phyloP scores from a whole-genome alignment of 1,140 invertebrate genomes.

The Drosophila pseudoobscura region DNA sequence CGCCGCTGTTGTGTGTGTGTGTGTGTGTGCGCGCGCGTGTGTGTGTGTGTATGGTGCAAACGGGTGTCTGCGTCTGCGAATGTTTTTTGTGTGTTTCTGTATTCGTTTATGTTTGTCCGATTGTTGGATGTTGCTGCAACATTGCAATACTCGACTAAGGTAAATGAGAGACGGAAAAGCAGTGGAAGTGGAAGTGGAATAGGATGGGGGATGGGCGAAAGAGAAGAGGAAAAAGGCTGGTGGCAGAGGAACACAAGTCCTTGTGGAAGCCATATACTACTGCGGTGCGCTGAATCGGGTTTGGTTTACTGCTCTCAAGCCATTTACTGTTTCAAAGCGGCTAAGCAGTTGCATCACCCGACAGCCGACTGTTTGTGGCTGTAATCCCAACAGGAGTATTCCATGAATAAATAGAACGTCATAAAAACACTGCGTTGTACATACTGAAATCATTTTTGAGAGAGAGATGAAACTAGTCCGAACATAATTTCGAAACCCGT shows the following conservation, averaged over 20 bases:
- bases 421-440: too few species aligned
- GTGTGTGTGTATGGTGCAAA: conserved; percentile 7
- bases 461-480: too few species aligned
- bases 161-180: background rate
- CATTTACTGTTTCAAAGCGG: too few species aligned
- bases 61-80: conserved; percentile 32
- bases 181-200: background rate
- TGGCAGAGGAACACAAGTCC: conserved; percentile 12
- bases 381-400: too few species aligned
- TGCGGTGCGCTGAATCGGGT: conserved; percentile 11
- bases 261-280: conserved; percentile 48
- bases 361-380: too few species aligned
- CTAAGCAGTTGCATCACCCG: too few species aligned
- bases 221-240: too few species aligned
- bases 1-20: conserved; percentile 9
- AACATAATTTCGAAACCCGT: too few species aligned
- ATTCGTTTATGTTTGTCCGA: conserved; percentile 11
- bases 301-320: conserved; percentile 29
- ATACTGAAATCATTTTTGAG: too few species aligned
- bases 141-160: conserved; percentile 28
- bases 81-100: conserved; percentile 20
- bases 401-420: too few species aligned
- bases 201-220: too few species aligned
- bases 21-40: background rate
- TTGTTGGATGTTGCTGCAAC: conserved; percentile 45